These are phyloP conservation scores for Miniopterus natalensis DNA, from an alignment of 2,113 vertebrate genomes.

Conservation along the genomic window DNA sequence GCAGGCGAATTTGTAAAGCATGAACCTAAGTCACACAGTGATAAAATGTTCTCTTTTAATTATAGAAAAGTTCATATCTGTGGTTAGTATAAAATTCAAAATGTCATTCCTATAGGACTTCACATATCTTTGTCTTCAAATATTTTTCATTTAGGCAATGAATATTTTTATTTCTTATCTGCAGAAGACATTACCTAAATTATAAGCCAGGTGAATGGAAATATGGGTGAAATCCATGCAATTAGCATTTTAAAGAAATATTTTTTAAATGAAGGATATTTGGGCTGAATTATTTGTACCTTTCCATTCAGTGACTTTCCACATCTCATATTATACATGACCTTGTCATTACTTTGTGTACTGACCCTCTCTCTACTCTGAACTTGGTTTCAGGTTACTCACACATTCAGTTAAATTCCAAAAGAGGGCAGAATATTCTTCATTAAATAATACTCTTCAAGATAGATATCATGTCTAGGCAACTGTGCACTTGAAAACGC, in stretches of 20 bases:
- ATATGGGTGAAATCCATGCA: background rate
- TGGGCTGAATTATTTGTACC: background rate
- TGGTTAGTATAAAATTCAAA: background rate
- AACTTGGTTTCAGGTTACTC: constrained; percentile 65
- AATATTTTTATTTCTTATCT: background rate
- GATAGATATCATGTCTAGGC: constrained; percentile 72
- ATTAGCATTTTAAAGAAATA: background rate
- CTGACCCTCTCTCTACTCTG: constrained; percentile 41
- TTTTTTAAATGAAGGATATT: background rate
- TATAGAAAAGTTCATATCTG: background rate
- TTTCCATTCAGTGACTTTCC: background rate
- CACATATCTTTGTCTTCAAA: background rate
- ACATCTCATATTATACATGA: background rate
- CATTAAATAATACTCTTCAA: constrained; percentile 74
- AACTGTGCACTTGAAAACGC: constrained; percentile 66
- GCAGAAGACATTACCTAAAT: background rate
- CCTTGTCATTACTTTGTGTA: background rate
- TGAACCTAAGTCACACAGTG: background rate
- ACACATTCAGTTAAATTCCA: constrained; percentile 50
- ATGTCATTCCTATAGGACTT: background rate
- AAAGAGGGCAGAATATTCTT: constrained; percentile 73
- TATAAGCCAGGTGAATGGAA: background rate
- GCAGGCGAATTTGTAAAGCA: background rate
- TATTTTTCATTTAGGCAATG: background rate
- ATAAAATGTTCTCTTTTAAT: background rate